Base-by-base conservation (phyloP, 2,113 vertebrate genomes). In the Clarias magur region DNA sequence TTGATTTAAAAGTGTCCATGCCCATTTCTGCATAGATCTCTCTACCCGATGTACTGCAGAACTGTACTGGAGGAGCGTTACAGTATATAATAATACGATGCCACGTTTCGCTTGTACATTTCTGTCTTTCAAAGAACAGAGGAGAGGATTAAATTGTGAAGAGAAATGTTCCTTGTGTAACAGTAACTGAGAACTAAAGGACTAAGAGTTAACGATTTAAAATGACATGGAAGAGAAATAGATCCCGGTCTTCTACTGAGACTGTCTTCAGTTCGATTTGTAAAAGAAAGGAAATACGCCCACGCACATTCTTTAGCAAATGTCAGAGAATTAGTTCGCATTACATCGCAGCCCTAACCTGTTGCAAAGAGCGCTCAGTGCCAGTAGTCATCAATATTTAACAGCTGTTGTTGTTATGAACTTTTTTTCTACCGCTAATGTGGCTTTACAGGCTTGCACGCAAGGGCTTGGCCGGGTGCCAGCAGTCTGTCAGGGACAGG, bases 391-490 rank as follows among this genome's bases (percentile, higher is more conserved):
- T 97, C 97, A 97, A 97, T 97, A 97, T 97, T 97, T 97, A 97
- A 97, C 97, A 97, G 97, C 97, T 98, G 97, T 96, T 97, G 96
- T 96, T 98, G 96, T 97, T 97, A 96, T 96, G 97, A 97, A 96
- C 96, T 96, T 96, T 96, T 97, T 76, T 80, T 80, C 59, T 59
- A 81, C 95, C 95, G 95, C 95, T 96, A 97, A 96, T 94, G 96
- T 90, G 96, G 96, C 95, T 96, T 92, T 80, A 93, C 92, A 93
- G 92, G 96, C 94, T 97, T 96, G 97, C 97, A 97, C 97, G 97
- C 97, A 97, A 98, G 94, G 96, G 93, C 89, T 95, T 97, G 96
- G 96, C 95, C 38, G 63, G 59, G 90, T 25, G 96, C 97, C 97
- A 98, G 92, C 90, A 48, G 92, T 83, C 94, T 96, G 96, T 97